Evolutionary conservation across 2,113 vertebrate genomes (phyloP), one percentile per base, ranked within the genome.

Genomic region (Takifugu flavidus): DNA sequence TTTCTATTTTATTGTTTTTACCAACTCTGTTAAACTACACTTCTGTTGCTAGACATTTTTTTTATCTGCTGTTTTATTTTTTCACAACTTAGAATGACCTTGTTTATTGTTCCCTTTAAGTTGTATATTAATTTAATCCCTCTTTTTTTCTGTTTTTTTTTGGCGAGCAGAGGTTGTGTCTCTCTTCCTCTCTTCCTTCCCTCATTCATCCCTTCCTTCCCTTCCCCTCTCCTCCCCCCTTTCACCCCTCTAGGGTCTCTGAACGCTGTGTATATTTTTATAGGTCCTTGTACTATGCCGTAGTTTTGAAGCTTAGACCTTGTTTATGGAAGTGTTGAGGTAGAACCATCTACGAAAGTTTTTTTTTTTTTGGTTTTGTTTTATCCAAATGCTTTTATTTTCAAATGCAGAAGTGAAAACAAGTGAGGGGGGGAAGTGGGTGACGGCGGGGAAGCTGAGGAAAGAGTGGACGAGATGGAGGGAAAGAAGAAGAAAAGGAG

Each of bases 291-390:
- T 91, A 89, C 85, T 84, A 89, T 84, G 90, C 88, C 56, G 89
- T 92, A 92, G 91, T 91, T 90, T 90, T 90, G 86, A 91, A 88
- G 88, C 88, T 83, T 92, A 91, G 90, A 89, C 87, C 87, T 91
- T 82, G 84, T 91, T 90, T 87, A 90, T 92, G 87, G 89, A 91
- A 89, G 91, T 92, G 89, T 91, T 89, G 89, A 92, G 90, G 88
- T 92, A 92, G 90, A 91, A 88, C 79, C 86, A 88, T 87, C 84
- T 69, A 81, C 86, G 83, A 85, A 86, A 76, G 79, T 72, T 82
- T 78, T 76, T 70, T 57, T 57, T 74, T 70, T 82, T 13, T 5
- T 2, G 4, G 13, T 70, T 73, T 70, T 55, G 59, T 68, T 65
- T 63, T 60, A 75, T 78, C 58, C 58, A 79, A 78, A 82, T 62